phyloP scores from a whole-genome alignment of 2,888 invertebrate genomes.

The Tortricodes alternella region DNA sequence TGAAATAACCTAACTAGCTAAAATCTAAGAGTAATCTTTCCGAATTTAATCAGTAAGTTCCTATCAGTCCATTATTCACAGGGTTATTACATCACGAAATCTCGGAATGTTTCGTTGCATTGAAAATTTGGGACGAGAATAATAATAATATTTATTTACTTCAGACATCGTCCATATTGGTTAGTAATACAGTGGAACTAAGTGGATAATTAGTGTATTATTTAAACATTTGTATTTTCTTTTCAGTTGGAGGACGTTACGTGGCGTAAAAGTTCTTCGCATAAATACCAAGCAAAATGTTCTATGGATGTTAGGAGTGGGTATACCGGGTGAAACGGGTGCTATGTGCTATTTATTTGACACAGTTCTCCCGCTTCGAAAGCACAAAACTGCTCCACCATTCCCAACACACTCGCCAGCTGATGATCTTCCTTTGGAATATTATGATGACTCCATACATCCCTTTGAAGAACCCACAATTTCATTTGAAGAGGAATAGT shows the following conservation, averaged over 20 bases:
- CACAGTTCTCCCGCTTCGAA: constrained; percentile 85
- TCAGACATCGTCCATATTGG: too few relatives aligned
- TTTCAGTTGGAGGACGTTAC: constrained; percentile 81
- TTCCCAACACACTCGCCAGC: constrained; percentile 91
- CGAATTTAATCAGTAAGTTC: too few relatives aligned
- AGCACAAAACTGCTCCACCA: constrained; percentile 83
- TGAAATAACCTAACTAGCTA: too few relatives aligned
- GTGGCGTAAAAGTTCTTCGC: constrained; percentile 90
- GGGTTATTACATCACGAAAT: too few relatives aligned
- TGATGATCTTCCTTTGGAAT: constrained; percentile 86
- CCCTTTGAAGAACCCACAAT: constrained; percentile 88
- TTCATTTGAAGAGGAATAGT: constrained; percentile 74
- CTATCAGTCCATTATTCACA: too few relatives aligned
- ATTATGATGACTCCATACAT: constrained; percentile 90
- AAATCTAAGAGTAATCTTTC: too few relatives aligned
- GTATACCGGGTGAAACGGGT: constrained; percentile 92
- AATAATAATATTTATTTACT: too few relatives aligned
- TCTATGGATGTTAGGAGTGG: constrained; percentile 92
- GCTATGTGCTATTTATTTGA: constrained; percentile 92
- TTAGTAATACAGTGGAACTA: too few relatives aligned
- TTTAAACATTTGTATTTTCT: constrained; percentile 6
- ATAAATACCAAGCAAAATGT: constrained; percentile 98
- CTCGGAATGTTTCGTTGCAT: too few relatives aligned
- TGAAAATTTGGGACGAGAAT: too few relatives aligned
- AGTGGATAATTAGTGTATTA: too few relatives aligned